Conservation (phyloP, 2,797 vertebrate species). For the Poeciliopsis paucimaculata region DNA sequence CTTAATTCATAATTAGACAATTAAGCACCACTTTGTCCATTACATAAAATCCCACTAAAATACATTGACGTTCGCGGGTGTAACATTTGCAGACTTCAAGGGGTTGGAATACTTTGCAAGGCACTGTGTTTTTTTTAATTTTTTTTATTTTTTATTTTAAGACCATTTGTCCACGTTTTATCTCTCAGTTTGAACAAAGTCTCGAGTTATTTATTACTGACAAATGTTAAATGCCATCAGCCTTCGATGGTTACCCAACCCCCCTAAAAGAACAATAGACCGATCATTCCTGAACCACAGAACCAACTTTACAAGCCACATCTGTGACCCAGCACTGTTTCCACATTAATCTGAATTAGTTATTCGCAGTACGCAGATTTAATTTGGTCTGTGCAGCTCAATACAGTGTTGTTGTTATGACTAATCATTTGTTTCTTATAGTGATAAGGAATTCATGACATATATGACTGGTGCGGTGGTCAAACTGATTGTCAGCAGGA, state of each 20-base stretch:
- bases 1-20: not conserved
- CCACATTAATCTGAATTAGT: not conserved
- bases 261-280: conserved; percentile 9
- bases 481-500: not conserved
- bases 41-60: not conserved
- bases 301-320: conserved; percentile 16
- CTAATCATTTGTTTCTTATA: conserved; percentile 20
- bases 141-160: conserved; percentile 1
- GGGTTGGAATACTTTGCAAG: not conserved
- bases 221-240: conserved; percentile 7
- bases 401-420: conserved; percentile 14
- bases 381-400: not conserved
- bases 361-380: not conserved
- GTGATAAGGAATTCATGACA: not conserved
- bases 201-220: conserved; percentile 1
- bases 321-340: not conserved
- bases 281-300: conserved; percentile 26
- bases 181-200: not conserved
- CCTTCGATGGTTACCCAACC: conserved; percentile 13
- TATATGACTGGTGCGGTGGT: conserved; percentile 2
- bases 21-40: not conserved
- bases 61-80: not conserved
- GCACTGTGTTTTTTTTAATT: not conserved
- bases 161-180: not conserved
- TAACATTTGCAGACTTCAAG: not conserved